Evolutionary conservation across 2,797 vertebrate genomes (phyloP).

Genomic region (Lerista edwardsae): DNA sequence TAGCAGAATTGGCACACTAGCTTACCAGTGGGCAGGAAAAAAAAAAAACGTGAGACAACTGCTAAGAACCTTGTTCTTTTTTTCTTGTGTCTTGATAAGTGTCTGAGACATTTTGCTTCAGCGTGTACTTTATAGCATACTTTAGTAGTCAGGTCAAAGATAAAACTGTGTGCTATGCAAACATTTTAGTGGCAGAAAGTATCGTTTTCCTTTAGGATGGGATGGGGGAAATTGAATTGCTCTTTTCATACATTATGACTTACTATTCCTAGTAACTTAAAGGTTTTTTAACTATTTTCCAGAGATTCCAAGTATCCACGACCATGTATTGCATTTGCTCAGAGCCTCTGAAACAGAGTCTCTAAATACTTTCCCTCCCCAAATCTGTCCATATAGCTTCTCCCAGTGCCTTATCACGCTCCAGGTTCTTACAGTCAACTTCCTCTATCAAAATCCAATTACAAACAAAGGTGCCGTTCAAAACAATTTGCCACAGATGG

Average conservation of each 20-base stretch:
- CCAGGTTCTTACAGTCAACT: conserved; percentile 28
- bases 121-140: not conserved
- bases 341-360: not conserved
- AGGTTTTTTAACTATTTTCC: not conserved
- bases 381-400: not conserved
- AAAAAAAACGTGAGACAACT: conserved; percentile 44
- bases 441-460: conserved; percentile 49
- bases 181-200: not conserved
- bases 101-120: not conserved
- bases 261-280: not conserved
- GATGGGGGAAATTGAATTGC: not conserved
- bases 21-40: conserved; percentile 41
- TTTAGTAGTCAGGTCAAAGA: not conserved
- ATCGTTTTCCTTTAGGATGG: not conserved
- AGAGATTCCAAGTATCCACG: not conserved
- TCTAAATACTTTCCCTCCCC: not conserved
- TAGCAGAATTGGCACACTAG: conserved; percentile 60
- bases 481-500: conserved; percentile 41
- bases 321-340: not conserved
- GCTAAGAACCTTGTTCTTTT: conserved; percentile 35
- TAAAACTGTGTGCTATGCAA: not conserved
- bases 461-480: conserved; percentile 61
- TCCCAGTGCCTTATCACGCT: not conserved
- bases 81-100: not conserved
- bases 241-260: fast-evolving